Evolutionary conservation across 2,888 invertebrate species (phyloP), one percentile per base, ranked within the genome.

Genomic region (Mellilla xanthometata): DNA sequence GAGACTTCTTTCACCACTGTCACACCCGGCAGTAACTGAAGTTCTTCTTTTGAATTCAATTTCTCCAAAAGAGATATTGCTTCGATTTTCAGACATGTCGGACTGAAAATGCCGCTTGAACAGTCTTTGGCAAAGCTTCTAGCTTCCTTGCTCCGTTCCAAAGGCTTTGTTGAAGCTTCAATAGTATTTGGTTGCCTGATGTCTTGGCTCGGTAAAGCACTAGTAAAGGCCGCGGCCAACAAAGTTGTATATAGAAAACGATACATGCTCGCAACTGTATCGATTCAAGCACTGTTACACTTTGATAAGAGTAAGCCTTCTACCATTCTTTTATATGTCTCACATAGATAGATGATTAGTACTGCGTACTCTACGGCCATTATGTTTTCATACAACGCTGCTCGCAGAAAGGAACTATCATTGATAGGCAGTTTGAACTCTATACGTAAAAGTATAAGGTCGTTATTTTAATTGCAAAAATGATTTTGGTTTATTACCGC

Each of bases 1-100:
- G 69, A 68, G 1, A 33, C 90, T 36, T 94, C 94, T 52, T 93
- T 92, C 46, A 94, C 91, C 8, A 95, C 89, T 54, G 92, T 92
- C 8, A 95, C 90, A 53, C 74, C 79, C 39, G 75, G 73, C 9
- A 72, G 60, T 32, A 75, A 45, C 7, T 60, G 49, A 40, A 80
- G 59, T 63, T 77, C 79, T 35, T 76, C 76, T 47, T 77, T 77
- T 4, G 62, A 62, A 26, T 66, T 77, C 0, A 79, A 46, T 26
- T 74, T 78, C 15, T 79, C 78, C 9, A 81, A 36, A 4, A 81
- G 50, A 0, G 67, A 67, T 15, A 80, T 68, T 7, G 70, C 76
- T 62, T 76, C 75, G 28, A 78, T 60, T 58, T 81, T 81, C 8
- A 81, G 46, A 56, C 80, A 81, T 22, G 68, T 65, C 4, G 74